Base-by-base conservation (phyloP, 2,797 vertebrate genomes). In the Linurgus olivaceus region DNA sequence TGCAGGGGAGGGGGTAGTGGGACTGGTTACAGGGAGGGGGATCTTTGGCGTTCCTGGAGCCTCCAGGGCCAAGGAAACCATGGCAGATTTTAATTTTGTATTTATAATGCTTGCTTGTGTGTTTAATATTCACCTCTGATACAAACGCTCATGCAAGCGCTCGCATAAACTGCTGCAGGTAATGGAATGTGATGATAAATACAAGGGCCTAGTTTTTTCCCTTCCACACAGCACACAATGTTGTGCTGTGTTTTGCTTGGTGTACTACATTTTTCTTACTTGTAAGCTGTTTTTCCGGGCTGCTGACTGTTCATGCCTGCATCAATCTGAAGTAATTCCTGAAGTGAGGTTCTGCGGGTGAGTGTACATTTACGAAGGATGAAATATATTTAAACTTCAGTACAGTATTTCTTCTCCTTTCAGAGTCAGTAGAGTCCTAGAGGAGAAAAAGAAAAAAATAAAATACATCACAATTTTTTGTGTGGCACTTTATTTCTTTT, bases 21-120 rank as follows among this genome's bases (percentile, higher is more conserved):
- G 13, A 10, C 20, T 31, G 11, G 3, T 6, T 11, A 7, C 3
- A 2, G 7, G 2, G 0, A 1, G 4, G 3, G 8, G 8, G 7
- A 7, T 11, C 15, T 24, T 16, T 3, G 17, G 7, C 0, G 0
- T 14, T 15, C 51, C 31, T 26, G 35, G 26, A 62, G 17, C 13
- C 23, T 12, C 7, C 44, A 24, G 11, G 3, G 7, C 16, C 7
- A 26, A 42, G 23, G 8, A 51, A 70, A 38, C 3, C 6, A 3
- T 0, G 1, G 4, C 9, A 61, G 3, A 23, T 24, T 47, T 65
- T n/a, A 12, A 2, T 13, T 26, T 10, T 11, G 15, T 23, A 13
- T 44, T 86, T 80, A 26, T 38, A 67, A 33, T 38, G 17, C 6
- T 48, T 59, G 12, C 17, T 80, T 55, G 14, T 42, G 8, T 48